phyloP scores from a whole-genome alignment of 92 coral and sea anemone genomes.

The Actinostola sp. region DNA sequence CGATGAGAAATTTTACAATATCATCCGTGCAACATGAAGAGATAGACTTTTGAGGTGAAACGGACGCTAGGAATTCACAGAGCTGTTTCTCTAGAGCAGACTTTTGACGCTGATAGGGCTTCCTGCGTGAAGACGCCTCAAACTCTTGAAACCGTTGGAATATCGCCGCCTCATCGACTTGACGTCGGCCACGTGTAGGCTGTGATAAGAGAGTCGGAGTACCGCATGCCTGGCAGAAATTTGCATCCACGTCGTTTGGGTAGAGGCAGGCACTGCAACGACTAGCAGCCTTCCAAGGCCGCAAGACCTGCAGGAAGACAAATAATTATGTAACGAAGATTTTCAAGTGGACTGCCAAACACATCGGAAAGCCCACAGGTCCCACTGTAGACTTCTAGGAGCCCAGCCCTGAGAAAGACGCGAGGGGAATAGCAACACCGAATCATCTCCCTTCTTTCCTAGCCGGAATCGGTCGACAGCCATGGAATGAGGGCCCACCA shows the following conservation, averaged over 20 bases:
- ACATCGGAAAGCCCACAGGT: conserved; percentile 27
- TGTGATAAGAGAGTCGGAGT: neutral
- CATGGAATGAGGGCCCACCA: neutral
- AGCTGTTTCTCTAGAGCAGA: conserved; percentile 34
- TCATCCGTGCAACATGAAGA: conserved; percentile 41
- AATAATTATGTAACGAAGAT: neutral
- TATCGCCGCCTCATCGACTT: conserved; percentile 10
- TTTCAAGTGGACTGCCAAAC: neutral
- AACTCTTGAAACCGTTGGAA: conserved; percentile 8
- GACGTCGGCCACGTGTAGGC: neutral
- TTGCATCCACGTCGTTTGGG: conserved; percentile 44
- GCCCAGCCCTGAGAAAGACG: neutral
- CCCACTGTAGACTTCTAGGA: conserved; percentile 17
- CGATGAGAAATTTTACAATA: conserved; percentile 39
- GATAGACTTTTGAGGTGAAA: conserved; percentile 24
- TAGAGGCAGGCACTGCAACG: conserved; percentile 35
- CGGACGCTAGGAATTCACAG: conserved; percentile 20
- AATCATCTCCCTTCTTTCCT: conserved; percentile 8
- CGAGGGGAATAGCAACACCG: conserved; percentile 13
- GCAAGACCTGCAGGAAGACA: neutral
- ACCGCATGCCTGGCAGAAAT: conserved; percentile 47
- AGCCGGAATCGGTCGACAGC: neutral
- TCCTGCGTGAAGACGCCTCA: neutral
- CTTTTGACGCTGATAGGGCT: conserved; percentile 53
- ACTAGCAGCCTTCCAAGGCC: conserved; percentile 39